phyloP scores from a whole-genome alignment of 2,113 vertebrate genomes.

The Oryzias melastigma region DNA sequence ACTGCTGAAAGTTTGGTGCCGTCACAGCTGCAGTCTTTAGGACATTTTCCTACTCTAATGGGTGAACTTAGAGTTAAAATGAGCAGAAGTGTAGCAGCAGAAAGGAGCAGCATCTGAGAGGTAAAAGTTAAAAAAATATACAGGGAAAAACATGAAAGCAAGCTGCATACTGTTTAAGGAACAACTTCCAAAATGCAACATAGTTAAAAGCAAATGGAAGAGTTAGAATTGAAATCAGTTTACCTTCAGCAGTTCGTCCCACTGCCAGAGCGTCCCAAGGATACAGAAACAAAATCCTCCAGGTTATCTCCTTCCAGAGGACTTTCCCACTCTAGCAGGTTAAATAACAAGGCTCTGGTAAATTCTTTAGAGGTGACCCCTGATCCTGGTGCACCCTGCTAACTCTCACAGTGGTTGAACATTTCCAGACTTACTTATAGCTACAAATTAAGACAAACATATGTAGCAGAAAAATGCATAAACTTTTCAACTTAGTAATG shows the following conservation, averaged over 20 bases:
- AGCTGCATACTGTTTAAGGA: no score
- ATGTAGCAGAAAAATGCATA: not conserved
- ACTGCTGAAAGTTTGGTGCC: constrained; percentile 71
- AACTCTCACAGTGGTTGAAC: constrained; percentile 70
- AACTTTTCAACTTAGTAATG: not conserved
- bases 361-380: constrained; percentile 67
- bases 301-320: not conserved
- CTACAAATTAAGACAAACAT: not conserved
- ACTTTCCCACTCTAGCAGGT: constrained; percentile 1
- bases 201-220: no score
- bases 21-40: constrained; percentile 83
- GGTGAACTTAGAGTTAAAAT: not conserved
- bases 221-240: no score
- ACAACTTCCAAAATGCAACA: no score
- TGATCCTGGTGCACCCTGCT: constrained; percentile 36
- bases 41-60: constrained; percentile 71
- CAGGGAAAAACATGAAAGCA: no score
- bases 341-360: constrained; percentile 48
- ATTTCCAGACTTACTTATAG: constrained; percentile 40
- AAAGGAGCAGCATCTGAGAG: constrained; percentile 47
- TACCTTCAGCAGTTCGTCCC: no score
- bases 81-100: constrained; percentile 19
- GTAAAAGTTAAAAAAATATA: not conserved
- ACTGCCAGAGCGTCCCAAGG: no score
- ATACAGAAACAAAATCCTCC: not conserved